A percentile compares a stretch with the other conserved stretches of the same genome.
Evolutionary conservation across 2,888 invertebrate species (phyloP).

Genomic region (Pediacus dermestoides): DNA sequence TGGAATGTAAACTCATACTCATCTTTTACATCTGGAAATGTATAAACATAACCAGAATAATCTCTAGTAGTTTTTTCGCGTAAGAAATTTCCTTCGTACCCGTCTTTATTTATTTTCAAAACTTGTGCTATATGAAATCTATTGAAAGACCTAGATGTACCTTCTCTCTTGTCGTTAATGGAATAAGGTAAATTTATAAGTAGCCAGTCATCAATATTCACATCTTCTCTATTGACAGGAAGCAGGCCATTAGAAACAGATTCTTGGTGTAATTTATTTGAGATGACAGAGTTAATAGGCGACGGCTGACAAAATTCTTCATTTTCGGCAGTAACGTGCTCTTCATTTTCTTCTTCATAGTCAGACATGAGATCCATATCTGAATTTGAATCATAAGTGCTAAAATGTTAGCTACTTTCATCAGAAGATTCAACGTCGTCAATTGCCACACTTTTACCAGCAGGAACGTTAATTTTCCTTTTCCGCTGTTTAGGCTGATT

Average conservation of each 20-base stretch:
- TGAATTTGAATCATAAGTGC: constrained; percentile 15
- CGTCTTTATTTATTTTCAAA: constrained; percentile 3
- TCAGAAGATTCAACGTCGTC: constrained; percentile 13
- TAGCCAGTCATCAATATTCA: constrained; percentile 4
- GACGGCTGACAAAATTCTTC: constrained; percentile 3
- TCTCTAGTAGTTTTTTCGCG: constrained; percentile 7
- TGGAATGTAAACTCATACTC: constrained; percentile 10
- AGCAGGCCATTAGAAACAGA: not conserved
- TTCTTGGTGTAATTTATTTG: constrained; percentile 3
- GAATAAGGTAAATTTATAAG: constrained; percentile 1
- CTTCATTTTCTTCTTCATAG: too few species aligned
- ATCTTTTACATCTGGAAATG: constrained; percentile 12
- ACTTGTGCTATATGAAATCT: constrained; percentile 3
- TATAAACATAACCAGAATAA: constrained; percentile 11
- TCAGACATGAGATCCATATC: too few species aligned
- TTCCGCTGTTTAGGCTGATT: constrained; percentile 11
- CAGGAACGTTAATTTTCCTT: constrained; percentile 11
- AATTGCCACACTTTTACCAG: constrained; percentile 14
- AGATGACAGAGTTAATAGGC: not conserved
- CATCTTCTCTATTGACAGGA: not conserved
- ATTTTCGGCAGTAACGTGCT: not conserved
- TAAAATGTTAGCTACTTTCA: constrained; percentile 10
- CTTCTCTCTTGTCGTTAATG: constrained; percentile 1
- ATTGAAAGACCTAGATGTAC: constrained; percentile 4
- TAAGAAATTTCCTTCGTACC: constrained; percentile 2